A percentile compares a stretch with the other conserved stretches of the same genome.
These are phyloP conservation scores for Euwallacea similis DNA, from an alignment of 1,140 invertebrate species.

Conservation along the genomic window DNA sequence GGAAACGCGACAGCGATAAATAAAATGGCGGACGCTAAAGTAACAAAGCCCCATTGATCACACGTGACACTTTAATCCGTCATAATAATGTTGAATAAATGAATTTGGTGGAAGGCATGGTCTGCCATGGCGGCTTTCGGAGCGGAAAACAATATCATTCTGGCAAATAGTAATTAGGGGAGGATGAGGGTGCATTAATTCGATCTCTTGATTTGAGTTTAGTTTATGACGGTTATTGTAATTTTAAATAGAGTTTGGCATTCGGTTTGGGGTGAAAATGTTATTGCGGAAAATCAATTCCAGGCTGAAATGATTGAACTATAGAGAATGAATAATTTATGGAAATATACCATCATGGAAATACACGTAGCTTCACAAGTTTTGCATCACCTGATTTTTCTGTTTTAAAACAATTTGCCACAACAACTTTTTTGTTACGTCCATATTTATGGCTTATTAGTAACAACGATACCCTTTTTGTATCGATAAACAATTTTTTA, in stretches of 20 bases:
- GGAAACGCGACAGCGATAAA: conserved; percentile 28
- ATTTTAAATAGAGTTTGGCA: neutral
- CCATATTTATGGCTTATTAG: no score
- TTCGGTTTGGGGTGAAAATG: neutral
- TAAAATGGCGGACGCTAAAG: conserved; percentile 23
- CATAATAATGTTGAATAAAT: conserved; percentile 34
- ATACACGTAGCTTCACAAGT: no score
- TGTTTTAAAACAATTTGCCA: no score
- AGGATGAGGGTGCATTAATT: neutral
- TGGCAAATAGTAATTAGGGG: neutral
- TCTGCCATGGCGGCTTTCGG: conserved; percentile 4
- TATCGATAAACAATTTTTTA: no score
- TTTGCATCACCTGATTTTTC: no score
- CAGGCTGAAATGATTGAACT: no score
- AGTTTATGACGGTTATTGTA: neutral
- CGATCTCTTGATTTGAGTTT: neutral
- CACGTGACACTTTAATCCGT: conserved; percentile 33
- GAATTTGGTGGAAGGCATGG: conserved; percentile 17
- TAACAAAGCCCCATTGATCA: conserved; percentile 35
- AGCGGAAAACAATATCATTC: conserved; percentile 11
- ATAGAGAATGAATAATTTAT: no score
- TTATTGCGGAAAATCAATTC: neutral
- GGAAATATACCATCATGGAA: no score
- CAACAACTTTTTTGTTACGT: no score
- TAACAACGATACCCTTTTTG: no score